Evolutionary conservation across 2,113 vertebrate genomes (phyloP).

Genomic region (Chitala chitala): DNA sequence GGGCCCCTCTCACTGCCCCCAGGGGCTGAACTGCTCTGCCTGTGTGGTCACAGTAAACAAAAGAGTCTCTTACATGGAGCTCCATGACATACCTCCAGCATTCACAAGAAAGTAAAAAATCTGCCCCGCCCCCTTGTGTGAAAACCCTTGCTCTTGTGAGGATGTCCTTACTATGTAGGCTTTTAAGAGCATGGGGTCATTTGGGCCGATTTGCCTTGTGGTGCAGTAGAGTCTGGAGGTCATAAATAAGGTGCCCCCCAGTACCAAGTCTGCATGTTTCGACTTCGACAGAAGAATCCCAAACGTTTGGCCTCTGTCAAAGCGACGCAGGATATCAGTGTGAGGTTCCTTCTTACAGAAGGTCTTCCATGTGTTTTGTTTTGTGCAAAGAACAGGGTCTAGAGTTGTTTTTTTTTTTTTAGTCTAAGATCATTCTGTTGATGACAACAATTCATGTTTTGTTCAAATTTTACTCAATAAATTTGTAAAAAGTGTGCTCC

Average conservation of each 20-base stretch:
- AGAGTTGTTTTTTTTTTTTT: neutral
- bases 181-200: neutral
- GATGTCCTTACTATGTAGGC: neutral
- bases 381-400: neutral
- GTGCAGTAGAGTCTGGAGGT: too few relatives aligned
- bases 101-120: neutral
- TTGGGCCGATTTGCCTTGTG: too few relatives aligned
- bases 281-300: neutral
- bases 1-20: neutral
- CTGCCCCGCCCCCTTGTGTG: neutral
- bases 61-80: neutral
- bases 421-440: neutral
- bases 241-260: too few relatives aligned
- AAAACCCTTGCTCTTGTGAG: neutral
- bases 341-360: neutral
- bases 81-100: neutral
- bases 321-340: neutral
- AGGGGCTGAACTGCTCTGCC: neutral
- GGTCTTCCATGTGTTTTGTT: neutral
- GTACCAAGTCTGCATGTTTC: too few relatives aligned
- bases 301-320: neutral
- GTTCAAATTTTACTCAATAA: neutral
- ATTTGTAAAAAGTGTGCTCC: neutral
- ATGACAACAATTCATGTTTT: neutral
- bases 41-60: neutral